phyloP scores from a whole-genome alignment of 2,113 vertebrate genomes.

The Empidonax traillii region DNA sequence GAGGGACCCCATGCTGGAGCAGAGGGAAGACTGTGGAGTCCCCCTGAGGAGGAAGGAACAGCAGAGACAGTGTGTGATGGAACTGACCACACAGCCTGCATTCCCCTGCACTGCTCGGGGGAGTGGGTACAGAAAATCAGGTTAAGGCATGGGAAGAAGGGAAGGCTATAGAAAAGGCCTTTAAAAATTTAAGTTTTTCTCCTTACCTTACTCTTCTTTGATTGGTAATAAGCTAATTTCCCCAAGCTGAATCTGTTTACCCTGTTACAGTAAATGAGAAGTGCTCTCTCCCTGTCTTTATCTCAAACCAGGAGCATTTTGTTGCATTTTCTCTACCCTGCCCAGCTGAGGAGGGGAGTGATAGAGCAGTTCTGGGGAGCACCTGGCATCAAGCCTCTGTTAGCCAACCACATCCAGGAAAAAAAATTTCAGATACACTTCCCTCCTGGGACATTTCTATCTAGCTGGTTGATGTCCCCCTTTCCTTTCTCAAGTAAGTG shows the following conservation, averaged over 20 bases:
- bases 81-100: rapidly evolving
- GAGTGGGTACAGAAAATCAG: background rate
- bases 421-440: background rate
- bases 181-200: background rate
- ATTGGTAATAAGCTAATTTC: background rate
- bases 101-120: rapidly evolving
- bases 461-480: background rate
- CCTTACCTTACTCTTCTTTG: background rate
- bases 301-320: rapidly evolving
- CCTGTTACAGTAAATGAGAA: rapidly evolving
- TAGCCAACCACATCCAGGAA: background rate
- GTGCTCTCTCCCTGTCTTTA: background rate
- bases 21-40: background rate
- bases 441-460: background rate
- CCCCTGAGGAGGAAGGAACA: background rate
- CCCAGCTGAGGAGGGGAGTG: background rate
- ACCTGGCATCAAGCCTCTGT: rapidly evolving
- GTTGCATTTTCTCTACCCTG: rapidly evolving
- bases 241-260: rapidly evolving
- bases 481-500: background rate
- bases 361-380: background rate
- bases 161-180: background rate
- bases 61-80: background rate
- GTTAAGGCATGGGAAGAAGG: background rate
- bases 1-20: rapidly evolving